Conservation (phyloP, 2,888 invertebrate species). For the Pinctada fucata region DNA sequence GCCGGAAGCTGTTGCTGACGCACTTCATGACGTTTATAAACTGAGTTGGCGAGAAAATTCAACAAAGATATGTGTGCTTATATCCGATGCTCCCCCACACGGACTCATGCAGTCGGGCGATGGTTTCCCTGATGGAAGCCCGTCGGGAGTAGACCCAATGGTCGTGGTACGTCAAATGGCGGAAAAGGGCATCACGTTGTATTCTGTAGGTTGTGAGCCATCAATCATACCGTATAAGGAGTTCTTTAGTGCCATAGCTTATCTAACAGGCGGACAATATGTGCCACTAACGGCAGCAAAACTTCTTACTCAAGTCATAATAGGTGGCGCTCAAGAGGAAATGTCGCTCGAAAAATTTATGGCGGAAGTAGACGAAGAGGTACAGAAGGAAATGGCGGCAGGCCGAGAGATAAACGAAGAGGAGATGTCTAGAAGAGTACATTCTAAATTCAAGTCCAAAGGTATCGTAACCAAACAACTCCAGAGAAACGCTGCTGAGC, state of each 20-base stretch:
- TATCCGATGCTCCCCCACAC: constrained; percentile 73
- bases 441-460: constrained; percentile 43
- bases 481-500: constrained; percentile 41
- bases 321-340: constrained; percentile 72
- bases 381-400: constrained; percentile 52
- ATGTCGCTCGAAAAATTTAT: constrained; percentile 70
- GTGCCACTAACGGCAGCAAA: constrained; percentile 67
- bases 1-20: constrained; percentile 73
- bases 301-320: constrained; percentile 65
- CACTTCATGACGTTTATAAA: constrained; percentile 67
- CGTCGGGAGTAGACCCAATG: constrained; percentile 70
- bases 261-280: constrained; percentile 72
- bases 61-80: constrained; percentile 70
- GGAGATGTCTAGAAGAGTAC: constrained; percentile 45
- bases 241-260: constrained; percentile 69
- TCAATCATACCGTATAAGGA: constrained; percentile 64
- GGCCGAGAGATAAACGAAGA: constrained; percentile 57
- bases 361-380: constrained; percentile 65
- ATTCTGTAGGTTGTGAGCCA: constrained; percentile 71
- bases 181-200: constrained; percentile 69
- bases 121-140: constrained; percentile 69
- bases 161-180: constrained; percentile 60
- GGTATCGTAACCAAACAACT: constrained; percentile 53
- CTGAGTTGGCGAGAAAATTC: constrained; percentile 68
- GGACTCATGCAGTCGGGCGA: constrained; percentile 60